These are phyloP conservation scores for Seriola dumerili DNA, from an alignment of 2,113 vertebrate genomes.

Conservation along the genomic window DNA sequence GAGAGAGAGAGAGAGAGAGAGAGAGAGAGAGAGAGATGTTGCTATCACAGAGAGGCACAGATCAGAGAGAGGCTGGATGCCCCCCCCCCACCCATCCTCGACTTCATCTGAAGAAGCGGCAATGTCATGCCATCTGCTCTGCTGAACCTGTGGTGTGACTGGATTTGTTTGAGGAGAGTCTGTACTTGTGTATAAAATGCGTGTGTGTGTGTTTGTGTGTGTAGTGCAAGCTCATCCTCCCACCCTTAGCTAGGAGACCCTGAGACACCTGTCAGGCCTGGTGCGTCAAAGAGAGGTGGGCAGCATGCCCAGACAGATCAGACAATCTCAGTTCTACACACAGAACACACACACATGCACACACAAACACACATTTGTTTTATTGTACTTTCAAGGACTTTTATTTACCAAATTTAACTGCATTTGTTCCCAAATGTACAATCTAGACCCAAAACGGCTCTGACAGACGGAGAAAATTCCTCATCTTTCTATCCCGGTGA, in stretches of 20 bases:
- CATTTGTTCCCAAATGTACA: background rate
- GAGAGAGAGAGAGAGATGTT: background rate
- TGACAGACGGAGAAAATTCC: background rate
- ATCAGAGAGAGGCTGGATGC: background rate
- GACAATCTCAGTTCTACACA: conserved; percentile 20
- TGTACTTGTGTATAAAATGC: conserved; percentile 3
- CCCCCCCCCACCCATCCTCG: background rate
- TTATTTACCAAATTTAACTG: conserved; percentile 16
- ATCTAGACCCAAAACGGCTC: background rate
- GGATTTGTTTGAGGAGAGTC: background rate
- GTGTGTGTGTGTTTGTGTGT: background rate
- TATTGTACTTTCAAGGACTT: background rate
- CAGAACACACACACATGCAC: background rate
- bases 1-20: too few relatives aligned
- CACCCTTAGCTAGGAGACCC: conserved; percentile 39
- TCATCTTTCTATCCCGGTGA: background rate
- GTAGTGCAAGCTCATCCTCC: conserved; percentile 42
- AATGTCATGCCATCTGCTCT: conserved; percentile 44
- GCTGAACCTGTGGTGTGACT: background rate
- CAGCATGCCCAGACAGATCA: conserved; percentile 56
- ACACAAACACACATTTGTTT: background rate
- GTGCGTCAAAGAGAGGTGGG: conserved; percentile 56
- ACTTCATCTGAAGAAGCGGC: conserved; percentile 27
- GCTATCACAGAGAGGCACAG: conserved; percentile 7
- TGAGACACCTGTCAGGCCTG: conserved; percentile 69